Evolutionary conservation across 2,797 vertebrate genomes (phyloP), one percentile per base, ranked within the genome.

Genomic region (Tadarida brasiliensis): DNA sequence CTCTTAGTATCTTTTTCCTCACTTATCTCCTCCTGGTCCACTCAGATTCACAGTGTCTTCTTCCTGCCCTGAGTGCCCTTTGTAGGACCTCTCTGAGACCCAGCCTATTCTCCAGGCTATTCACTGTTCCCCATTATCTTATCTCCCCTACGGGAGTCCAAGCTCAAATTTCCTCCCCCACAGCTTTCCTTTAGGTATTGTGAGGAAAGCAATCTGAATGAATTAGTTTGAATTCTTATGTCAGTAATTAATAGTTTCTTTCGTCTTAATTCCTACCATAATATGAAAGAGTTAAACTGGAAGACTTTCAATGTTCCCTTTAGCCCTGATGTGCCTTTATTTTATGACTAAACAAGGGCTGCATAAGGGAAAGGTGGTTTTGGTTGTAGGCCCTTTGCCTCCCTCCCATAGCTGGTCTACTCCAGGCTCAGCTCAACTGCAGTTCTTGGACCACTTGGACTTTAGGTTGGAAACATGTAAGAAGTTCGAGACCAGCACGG

Each of bases 391-490:
- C 33, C 56, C 15, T 68, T 88, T 83, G 74, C 57, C 51, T 74
- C 30, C 57, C 51, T 74, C 30, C 74, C 28, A 59, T 24, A 47
- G 4, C 17, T 85, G 20, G 59, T 51, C 30, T 86, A 49, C 22
- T 20, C 49, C 20, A 74, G 44, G 2, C 33, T 90, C 7, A 74
- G 20, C 24, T 74, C 26, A n/a, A 22, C 5, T 51, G 17, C 4
- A 22, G 16, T 90, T 67, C 33, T 87, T 73, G 61, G 26, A 73
- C 35, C 81, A 80, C 59, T 63, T 87, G 70, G 6, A 76, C 59
- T 93, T 93, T 24, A 89, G 65, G 12, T 10, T 44, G 47, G 49
- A 96, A 92, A 67, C 30, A 78, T 20, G 3, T 67, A 77, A 87
- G 61, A 83, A 86, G n/a, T 17, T 73, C 56, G 61, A 88, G 82